Percentiles rank a stretch among this genome's conserved stretches.
Evolutionary conservation across 2,888 invertebrate genomes (phyloP).

Genomic region (Galerucella nymphaeae): DNA sequence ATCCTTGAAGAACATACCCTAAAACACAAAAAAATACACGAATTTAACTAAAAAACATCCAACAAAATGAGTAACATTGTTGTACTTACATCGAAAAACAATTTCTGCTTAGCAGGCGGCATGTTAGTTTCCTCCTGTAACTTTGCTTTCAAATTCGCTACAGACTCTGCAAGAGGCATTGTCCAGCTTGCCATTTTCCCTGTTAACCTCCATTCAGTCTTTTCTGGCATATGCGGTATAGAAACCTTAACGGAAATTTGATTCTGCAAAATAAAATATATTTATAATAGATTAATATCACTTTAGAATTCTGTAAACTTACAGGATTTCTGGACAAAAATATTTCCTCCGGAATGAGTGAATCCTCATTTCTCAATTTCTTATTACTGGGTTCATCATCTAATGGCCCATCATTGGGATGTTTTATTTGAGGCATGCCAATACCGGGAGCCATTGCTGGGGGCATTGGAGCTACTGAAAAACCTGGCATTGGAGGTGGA

Average conservation of each 20-base stretch:
- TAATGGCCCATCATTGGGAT: slow-evolving; percentile 65
- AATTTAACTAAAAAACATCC: slow-evolving; percentile 37
- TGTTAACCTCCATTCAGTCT: slow-evolving; percentile 94
- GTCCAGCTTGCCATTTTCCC: slow-evolving; percentile 87
- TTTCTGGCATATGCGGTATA: slow-evolving; percentile 87
- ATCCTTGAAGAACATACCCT: slow-evolving; percentile 99
- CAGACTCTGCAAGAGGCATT: slow-evolving; percentile 80
- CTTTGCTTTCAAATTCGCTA: slow-evolving; percentile 88
- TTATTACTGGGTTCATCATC: slow-evolving; percentile 91
- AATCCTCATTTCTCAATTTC: slow-evolving; percentile 91
- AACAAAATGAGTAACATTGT: slow-evolving; percentile 34
- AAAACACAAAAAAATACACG: slow-evolving; percentile 54
- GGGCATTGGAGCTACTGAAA: slow-evolving; percentile 63
- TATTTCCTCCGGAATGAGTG: slow-evolving; percentile 88
- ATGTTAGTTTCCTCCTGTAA: slow-evolving; percentile 88
- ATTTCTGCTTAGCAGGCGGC: slow-evolving; percentile 97
- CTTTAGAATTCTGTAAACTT: slow-evolving; percentile 40
- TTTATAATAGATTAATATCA: background rate
- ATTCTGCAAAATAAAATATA: slow-evolving; percentile 66
- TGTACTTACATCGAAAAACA: slow-evolving; percentile 85
- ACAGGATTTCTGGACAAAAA: slow-evolving; percentile 79
- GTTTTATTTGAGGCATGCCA: slow-evolving; percentile 65
- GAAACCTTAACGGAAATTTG: slow-evolving; percentile 85
- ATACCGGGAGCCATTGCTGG: slow-evolving; percentile 61
- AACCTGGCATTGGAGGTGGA: slow-evolving; percentile 66